These are phyloP conservation scores for Homalodisca vitripennis DNA, from an alignment of 1,140 invertebrate species.

Conservation along the genomic window DNA sequence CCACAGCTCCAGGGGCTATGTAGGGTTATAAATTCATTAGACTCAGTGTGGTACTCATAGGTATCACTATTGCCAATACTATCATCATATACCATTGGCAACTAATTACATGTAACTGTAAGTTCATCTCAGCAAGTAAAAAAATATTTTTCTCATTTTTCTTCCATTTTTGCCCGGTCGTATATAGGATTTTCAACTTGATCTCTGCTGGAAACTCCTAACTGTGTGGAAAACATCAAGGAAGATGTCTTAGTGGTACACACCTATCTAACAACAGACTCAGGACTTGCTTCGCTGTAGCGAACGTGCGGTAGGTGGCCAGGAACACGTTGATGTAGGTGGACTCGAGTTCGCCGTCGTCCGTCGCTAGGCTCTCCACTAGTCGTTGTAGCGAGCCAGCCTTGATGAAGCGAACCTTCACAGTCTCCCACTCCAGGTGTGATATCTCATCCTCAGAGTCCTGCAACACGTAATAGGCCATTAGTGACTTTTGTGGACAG, in stretches of 20 bases:
- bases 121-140: no score
- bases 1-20: no score
- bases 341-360: slow-evolving; percentile 94
- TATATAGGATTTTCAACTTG: not conserved
- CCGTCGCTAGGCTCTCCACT: slow-evolving; percentile 88
- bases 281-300: slow-evolving; percentile 77
- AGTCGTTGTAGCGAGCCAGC: slow-evolving; percentile 92
- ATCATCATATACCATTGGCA: no score
- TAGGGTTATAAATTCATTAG: no score
- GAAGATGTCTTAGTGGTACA: slow-evolving; percentile 42
- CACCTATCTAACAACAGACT: slow-evolving; percentile 77
- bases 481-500: not conserved
- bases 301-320: slow-evolving; percentile 89
- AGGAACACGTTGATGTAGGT: slow-evolving; percentile 98
- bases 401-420: slow-evolving; percentile 92
- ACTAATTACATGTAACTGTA: no score
- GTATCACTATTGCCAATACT: no score
- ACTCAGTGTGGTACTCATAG: no score
- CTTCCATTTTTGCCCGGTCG: not conserved
- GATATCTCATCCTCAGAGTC: slow-evolving; percentile 89
- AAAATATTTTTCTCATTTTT: slow-evolving; percentile 15
- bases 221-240: no score
- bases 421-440: slow-evolving; percentile 99
- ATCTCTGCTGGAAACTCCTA: no score
- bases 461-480: slow-evolving; percentile 48